These are phyloP conservation scores for Pygocentrus nattereri DNA, from an alignment of 2,797 vertebrate genomes.

Conservation along the genomic window DNA sequence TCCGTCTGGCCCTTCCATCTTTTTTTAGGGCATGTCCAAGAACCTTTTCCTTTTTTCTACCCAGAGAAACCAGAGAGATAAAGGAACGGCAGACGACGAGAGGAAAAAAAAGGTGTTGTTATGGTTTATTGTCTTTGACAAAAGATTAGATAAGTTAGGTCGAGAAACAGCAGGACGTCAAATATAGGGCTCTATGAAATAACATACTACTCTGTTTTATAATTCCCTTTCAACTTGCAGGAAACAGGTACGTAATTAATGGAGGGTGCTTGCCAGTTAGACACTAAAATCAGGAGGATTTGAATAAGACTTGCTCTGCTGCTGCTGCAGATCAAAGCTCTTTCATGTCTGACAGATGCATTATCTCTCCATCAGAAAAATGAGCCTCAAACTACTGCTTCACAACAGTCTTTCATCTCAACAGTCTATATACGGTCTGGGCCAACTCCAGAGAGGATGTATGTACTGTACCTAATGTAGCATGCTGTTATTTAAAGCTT, in stretches of 20 bases:
- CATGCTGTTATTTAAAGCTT: slow-evolving; percentile 41
- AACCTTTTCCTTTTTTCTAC: background rate
- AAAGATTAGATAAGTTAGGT: background rate
- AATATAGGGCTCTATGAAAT: background rate
- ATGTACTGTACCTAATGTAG: slow-evolving; percentile 31
- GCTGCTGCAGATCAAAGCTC: slow-evolving; percentile 25
- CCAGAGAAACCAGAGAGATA: background rate
- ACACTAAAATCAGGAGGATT: slow-evolving; percentile 11
- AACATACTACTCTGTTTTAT: background rate
- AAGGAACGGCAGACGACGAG: background rate
- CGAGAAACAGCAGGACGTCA: background rate
- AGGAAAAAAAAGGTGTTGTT: background rate
- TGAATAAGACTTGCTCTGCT: background rate
- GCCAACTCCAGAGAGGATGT: slow-evolving; percentile 8
- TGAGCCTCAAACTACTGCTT: slow-evolving; percentile 27
- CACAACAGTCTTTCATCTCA: slow-evolving; percentile 49
- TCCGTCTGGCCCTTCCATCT: background rate
- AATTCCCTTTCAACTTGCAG: slow-evolving; percentile 1
- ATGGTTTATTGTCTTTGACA: slow-evolving; percentile 1
- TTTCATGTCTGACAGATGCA: slow-evolving; percentile 45
- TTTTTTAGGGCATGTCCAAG: background rate
- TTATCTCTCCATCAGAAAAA: slow-evolving; percentile 44
- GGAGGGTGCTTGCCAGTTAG: background rate
- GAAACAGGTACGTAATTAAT: slow-evolving; percentile 2
- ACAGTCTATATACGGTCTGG: slow-evolving; percentile 2